phyloP scores from a whole-genome alignment of 2,113 vertebrate genomes.

The Grammomys dolichurus region DNA sequence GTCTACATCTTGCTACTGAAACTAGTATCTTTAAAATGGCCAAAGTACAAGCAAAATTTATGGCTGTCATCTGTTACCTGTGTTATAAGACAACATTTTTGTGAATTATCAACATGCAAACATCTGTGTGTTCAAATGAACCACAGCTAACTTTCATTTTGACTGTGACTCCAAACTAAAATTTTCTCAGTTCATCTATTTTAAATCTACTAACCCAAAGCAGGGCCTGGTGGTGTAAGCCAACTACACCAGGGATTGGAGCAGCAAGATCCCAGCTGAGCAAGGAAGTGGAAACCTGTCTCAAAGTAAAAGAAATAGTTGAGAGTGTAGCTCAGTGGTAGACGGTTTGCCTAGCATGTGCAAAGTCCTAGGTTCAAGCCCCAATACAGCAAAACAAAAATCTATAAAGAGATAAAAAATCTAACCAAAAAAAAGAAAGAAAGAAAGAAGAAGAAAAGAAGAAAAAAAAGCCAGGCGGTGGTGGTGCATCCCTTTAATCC shows the following conservation, averaged over 20 bases:
- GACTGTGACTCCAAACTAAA: conserved; percentile 16
- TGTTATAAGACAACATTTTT: conserved; percentile 31
- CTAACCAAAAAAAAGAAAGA: too few species aligned
- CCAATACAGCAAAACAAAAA: not conserved
- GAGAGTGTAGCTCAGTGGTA: not conserved
- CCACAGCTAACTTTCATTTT: conserved; percentile 30
- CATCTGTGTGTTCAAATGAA: conserved; percentile 6
- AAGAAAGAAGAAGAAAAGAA: too few species aligned
- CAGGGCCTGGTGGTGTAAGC: not conserved
- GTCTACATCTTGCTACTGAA: conserved; percentile 2
- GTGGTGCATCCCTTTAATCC: too few species aligned
- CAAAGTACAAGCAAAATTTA: not conserved
- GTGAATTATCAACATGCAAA: not conserved
- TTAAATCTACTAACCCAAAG: not conserved
- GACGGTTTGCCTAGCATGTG: not conserved
- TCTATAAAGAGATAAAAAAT: not conserved
- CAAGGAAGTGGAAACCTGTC: not conserved
- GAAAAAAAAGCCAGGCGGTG: too few species aligned
- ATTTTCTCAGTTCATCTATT: not conserved
- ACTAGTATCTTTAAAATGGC: conserved; percentile 24
- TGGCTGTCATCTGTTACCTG: not conserved
- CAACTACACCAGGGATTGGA: not conserved
- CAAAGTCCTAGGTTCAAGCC: not conserved
- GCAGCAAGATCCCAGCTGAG: not conserved
- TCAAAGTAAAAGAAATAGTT: not conserved